Conservation (phyloP, 2,888 invertebrate species). For the Xylophagus ater region DNA sequence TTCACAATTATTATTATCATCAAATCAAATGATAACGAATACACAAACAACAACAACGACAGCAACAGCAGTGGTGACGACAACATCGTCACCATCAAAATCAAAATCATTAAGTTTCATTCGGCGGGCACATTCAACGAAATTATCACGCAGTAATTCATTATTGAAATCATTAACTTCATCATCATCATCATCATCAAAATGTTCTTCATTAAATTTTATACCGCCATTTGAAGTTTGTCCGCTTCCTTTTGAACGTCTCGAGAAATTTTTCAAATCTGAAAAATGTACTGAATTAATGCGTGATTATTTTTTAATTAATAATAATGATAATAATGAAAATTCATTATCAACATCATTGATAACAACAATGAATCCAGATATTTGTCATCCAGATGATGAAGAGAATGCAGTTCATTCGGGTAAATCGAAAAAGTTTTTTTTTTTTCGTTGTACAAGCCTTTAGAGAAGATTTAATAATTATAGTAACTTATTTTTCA, state of each 20-base stretch:
- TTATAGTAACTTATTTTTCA: too few species aligned
- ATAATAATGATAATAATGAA: too few species aligned
- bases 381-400: conserved; percentile 18
- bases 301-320: conserved; percentile 35
- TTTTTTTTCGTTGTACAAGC: conserved; percentile 5
- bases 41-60: conserved; percentile 39
- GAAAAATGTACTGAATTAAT: conserved; percentile 35
- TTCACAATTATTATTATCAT: too few species aligned
- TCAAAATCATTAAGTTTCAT: conserved; percentile 54
- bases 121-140: conserved; percentile 60
- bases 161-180: conserved; percentile 48
- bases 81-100: conserved; percentile 31
- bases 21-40: conserved; percentile 31
- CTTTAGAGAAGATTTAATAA: too few species aligned
- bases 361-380: conserved; percentile 6
- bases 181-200: conserved; percentile 19
- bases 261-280: conserved; percentile 34
- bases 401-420: conserved; percentile 64
- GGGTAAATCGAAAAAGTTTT: conserved; percentile 55
- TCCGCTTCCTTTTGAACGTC: conserved; percentile 31
- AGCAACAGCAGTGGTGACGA: conserved; percentile 33
- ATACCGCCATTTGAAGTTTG: conserved; percentile 26
- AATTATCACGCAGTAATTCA: conserved; percentile 56
- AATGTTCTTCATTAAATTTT: not conserved
- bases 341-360: too few species aligned